These are phyloP conservation scores for Linnaemya vulpina DNA, from an alignment of 2,888 invertebrate species.

Conservation along the genomic window DNA sequence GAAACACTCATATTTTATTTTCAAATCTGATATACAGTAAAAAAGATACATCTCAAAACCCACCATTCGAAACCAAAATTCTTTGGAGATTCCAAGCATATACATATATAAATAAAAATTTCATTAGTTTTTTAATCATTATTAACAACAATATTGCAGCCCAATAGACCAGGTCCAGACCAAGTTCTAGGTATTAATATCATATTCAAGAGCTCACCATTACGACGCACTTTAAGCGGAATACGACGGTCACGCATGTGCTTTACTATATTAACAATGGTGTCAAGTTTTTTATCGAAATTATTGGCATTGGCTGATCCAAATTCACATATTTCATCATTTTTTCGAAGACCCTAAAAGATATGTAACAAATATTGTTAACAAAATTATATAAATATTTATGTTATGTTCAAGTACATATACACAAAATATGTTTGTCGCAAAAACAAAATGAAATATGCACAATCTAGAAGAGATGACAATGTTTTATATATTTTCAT, in stretches of 20 bases:
- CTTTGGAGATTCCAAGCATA: neutral
- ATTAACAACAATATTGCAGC: conserved; percentile 86
- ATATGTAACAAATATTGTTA: neutral
- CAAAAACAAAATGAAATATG: too few species aligned
- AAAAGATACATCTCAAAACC: too few species aligned
- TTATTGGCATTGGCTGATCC: conserved; percentile 89
- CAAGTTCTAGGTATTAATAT: conserved; percentile 89
- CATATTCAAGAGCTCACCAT: conserved; percentile 84
- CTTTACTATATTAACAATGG: conserved; percentile 88
- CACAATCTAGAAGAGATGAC: too few species aligned
- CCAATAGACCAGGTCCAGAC: conserved; percentile 91
- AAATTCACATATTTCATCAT: conserved; percentile 90
- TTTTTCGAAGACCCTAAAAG: conserved; percentile 87
- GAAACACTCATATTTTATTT: too few species aligned
- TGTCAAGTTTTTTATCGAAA: conserved; percentile 87
- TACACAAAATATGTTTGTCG: too few species aligned
- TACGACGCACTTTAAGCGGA: conserved; percentile 85
- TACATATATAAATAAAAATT: neutral
- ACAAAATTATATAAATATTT: neutral
- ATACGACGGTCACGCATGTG: conserved; percentile 85
- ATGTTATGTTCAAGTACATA: too few species aligned
- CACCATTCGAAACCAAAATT: too few species aligned
- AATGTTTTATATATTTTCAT: too few species aligned
- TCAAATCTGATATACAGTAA: too few species aligned
- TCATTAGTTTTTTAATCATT: conserved; percentile 63